These are phyloP conservation scores for Elanoides forficatus DNA, from an alignment of 2,113 vertebrate genomes.

Conservation along the genomic window DNA sequence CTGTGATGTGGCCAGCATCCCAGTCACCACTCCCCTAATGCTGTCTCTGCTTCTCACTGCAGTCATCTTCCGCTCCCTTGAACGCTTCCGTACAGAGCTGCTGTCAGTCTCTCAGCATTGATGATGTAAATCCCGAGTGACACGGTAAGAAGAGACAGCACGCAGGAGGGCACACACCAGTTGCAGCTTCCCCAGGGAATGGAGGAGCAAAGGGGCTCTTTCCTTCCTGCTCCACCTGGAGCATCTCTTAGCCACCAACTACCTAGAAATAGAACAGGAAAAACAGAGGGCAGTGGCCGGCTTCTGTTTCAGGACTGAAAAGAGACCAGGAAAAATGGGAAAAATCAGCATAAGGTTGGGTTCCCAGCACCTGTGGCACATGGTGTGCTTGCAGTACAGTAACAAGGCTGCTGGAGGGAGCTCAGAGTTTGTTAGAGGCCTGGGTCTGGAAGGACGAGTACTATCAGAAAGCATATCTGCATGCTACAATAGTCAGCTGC, in stretches of 20 bases:
- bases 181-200: background rate
- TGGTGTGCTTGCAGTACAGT: background rate
- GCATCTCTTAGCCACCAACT: background rate
- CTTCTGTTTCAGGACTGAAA: background rate
- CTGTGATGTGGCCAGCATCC: background rate
- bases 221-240: background rate
- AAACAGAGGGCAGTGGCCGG: background rate
- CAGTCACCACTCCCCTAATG: background rate
- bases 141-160: background rate
- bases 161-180: background rate
- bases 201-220: background rate
- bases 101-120: background rate
- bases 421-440: background rate
- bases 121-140: background rate
- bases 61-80: background rate
- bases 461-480: background rate
- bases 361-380: background rate
- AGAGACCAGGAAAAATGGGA: background rate
- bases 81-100: background rate
- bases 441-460: background rate
- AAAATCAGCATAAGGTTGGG: background rate
- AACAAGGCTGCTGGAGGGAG: slow-evolving; percentile 28
- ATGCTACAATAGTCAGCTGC: background rate
- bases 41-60: background rate
- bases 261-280: background rate